Percentiles rank a stretch among this genome's conserved stretches.
These are phyloP conservation scores for Diplosoma virens DNA, from an alignment of 23 tunicate species.

Conservation along the genomic window DNA sequence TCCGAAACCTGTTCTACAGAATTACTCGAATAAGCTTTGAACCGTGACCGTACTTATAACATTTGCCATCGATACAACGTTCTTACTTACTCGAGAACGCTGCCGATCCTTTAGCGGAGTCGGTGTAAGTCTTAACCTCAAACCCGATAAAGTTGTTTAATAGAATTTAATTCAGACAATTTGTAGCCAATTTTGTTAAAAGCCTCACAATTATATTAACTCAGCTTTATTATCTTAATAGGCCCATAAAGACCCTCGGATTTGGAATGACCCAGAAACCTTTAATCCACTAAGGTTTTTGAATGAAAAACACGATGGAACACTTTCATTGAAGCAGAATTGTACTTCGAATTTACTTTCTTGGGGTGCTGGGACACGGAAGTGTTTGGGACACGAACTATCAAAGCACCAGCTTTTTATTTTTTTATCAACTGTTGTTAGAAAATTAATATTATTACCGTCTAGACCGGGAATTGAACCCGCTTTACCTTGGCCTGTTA, in stretches of 20 bases:
- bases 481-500: constrained; percentile 36
- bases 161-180: too few species aligned
- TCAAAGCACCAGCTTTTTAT: constrained; percentile 42
- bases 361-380: constrained; percentile 55
- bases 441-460: constrained; percentile 1
- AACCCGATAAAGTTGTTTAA: too few species aligned
- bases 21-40: too few species aligned
- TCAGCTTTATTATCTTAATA: background rate
- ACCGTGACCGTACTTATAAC: too few species aligned
- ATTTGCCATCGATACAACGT: too few species aligned
- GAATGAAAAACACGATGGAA: constrained; percentile 7
- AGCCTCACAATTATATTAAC: too few species aligned
- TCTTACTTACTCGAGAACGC: too few species aligned
- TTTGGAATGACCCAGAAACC: constrained; percentile 51
- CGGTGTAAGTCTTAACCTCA: too few species aligned
- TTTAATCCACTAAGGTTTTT: constrained; percentile 48
- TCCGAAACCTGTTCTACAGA: too few species aligned
- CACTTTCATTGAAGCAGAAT: background rate
- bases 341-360: background rate
- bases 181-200: too few species aligned
- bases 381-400: constrained; percentile 30
- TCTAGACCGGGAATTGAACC: constrained; percentile 47
- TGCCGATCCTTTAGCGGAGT: too few species aligned
- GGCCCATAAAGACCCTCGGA: constrained; percentile 32
- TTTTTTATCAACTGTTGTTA: constrained; percentile 23